phyloP scores from a whole-genome alignment of 2,888 invertebrate species.

The Heliconius erato region DNA sequence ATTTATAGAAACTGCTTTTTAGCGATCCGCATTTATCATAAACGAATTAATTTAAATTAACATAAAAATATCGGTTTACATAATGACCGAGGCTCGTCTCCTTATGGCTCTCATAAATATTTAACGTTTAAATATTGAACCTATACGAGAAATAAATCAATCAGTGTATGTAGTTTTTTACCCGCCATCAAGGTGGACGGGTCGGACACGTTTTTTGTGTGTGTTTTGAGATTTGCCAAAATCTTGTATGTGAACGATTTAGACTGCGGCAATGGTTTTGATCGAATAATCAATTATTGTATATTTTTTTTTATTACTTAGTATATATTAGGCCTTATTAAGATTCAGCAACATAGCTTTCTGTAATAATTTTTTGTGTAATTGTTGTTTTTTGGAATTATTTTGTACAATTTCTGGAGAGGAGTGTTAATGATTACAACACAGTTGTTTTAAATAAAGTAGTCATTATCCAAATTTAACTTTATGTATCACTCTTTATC shows the following conservation, averaged over 20 bases:
- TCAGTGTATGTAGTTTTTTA: slow-evolving; percentile 60
- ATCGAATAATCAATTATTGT: slow-evolving; percentile 3
- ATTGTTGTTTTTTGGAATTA: too few species aligned
- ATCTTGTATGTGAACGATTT: slow-evolving; percentile 26
- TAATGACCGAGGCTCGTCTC: slow-evolving; percentile 69
- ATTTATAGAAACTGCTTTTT: slow-evolving; percentile 78
- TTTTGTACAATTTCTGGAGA: too few species aligned
- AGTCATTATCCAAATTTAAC: too few species aligned
- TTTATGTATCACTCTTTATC: too few species aligned
- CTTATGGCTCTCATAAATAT: slow-evolving; percentile 64
- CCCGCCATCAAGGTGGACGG: slow-evolving; percentile 45
- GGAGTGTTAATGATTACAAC: too few species aligned
- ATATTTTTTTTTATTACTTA: slow-evolving; percentile 12
- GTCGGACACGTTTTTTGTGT: slow-evolving; percentile 38
- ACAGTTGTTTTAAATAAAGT: too few species aligned
- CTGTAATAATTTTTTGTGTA: neutral
- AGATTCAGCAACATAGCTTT: neutral
- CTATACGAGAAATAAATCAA: slow-evolving; percentile 61
- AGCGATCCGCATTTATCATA: slow-evolving; percentile 73
- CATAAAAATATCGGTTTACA: slow-evolving; percentile 78
- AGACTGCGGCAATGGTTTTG: neutral
- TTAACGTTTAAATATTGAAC: slow-evolving; percentile 68
- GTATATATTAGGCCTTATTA: neutral
- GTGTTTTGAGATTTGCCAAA: slow-evolving; percentile 34
- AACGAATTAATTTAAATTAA: slow-evolving; percentile 83